Evolutionary conservation across 2,113 vertebrate species (phyloP).

Genomic region (Gasterosteus nipponicus): DNA sequence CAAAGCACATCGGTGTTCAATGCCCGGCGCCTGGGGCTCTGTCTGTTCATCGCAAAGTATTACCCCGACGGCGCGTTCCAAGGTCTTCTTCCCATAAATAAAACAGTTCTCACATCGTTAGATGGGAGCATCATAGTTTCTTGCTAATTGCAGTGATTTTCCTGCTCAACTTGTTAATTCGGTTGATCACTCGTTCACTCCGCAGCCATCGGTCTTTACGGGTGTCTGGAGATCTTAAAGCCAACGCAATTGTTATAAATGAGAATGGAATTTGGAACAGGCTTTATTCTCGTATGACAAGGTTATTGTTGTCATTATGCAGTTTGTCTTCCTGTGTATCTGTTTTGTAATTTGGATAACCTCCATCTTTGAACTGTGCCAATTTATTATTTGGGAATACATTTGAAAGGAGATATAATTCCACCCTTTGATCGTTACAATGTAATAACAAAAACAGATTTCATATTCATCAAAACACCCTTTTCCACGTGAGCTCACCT

Average conservation of each 20-base stretch:
- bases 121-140: slow-evolving; percentile 40
- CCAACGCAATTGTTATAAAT: background rate
- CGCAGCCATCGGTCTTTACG: slow-evolving; percentile 31
- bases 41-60: slow-evolving; percentile 40
- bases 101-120: slow-evolving; percentile 31
- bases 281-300: slow-evolving; percentile 23
- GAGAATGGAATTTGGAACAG: slow-evolving; percentile 9
- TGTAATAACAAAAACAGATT: slow-evolving; percentile 21
- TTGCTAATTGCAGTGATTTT: slow-evolving; percentile 46
- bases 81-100: slow-evolving; percentile 45
- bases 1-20: slow-evolving; percentile 24
- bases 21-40: slow-evolving; percentile 15
- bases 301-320: slow-evolving; percentile 33
- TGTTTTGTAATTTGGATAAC: slow-evolving; percentile 4
- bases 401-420: slow-evolving; percentile 16
- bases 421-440: background rate
- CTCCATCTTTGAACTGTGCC: slow-evolving; percentile 5
- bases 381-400: background rate
- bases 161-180: slow-evolving; percentile 42
- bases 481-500: slow-evolving; percentile 34
- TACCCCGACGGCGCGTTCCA: slow-evolving; percentile 45
- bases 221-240: slow-evolving; percentile 22
- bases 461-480: slow-evolving; percentile 31
- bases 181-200: slow-evolving; percentile 51
- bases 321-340: background rate